phyloP scores from a whole-genome alignment of 2,888 invertebrate genomes.

The Callyntrura sp. region DNA sequence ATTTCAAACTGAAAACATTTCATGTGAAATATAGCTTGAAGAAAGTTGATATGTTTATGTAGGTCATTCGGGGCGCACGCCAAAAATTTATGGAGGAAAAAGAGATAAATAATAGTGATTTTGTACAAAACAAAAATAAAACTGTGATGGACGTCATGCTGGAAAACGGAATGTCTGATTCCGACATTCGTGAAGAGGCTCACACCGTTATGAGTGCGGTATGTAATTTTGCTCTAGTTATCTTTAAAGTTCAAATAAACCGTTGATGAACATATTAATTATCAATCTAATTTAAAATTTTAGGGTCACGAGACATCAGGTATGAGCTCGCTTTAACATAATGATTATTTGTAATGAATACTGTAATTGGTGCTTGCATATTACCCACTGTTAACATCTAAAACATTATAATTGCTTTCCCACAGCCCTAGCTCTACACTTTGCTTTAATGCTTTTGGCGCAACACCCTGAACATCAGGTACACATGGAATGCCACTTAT shows the following conservation, averaged over 20 bases:
- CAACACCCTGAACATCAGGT: constrained; percentile 68
- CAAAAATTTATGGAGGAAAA: constrained; percentile 19
- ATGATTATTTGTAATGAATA: too few species aligned
- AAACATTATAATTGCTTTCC: background rate
- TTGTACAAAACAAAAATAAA: background rate
- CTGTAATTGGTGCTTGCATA: too few species aligned
- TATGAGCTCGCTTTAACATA: background rate
- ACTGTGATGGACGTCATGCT: constrained; percentile 64
- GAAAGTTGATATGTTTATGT: background rate
- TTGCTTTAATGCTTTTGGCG: constrained; percentile 64
- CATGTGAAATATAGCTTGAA: too few species aligned
- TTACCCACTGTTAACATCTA: too few species aligned
- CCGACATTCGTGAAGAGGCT: constrained; percentile 67
- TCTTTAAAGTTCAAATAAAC: background rate
- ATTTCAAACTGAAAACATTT: background rate
- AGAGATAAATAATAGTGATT: background rate
- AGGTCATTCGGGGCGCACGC: constrained; percentile 30
- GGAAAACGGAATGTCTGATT: constrained; percentile 46
- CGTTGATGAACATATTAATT: too few species aligned
- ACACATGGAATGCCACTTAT: background rate
- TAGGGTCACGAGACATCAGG: constrained; percentile 74
- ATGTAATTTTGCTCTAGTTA: constrained; percentile 10
- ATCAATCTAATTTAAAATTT: background rate
- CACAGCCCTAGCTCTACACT: constrained; percentile 57
- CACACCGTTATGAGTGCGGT: constrained; percentile 68